Conservation (phyloP, 2,113 vertebrate species). For the Blennius ocellaris region DNA sequence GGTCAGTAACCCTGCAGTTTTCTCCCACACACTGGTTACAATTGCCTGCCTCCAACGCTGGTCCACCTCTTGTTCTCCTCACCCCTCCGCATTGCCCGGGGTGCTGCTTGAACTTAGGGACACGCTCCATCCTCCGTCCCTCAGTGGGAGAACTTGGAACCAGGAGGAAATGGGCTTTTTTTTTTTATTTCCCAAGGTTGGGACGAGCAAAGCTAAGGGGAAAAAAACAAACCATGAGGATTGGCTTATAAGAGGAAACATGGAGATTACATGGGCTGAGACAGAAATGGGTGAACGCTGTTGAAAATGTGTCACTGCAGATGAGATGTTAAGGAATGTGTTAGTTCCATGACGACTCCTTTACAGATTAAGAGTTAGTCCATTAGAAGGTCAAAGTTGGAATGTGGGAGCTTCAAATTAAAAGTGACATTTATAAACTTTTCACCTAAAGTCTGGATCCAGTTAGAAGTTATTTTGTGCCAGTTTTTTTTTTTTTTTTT, state of each 20-base stretch:
- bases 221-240: too few species aligned
- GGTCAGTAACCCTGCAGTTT: constrained; percentile 77
- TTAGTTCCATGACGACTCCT: constrained; percentile 41
- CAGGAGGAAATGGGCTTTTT: constrained; percentile 71
- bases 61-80: constrained; percentile 70
- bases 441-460: constrained; percentile 62
- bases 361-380: constrained; percentile 14
- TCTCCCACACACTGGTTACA: constrained; percentile 81
- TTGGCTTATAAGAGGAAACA: constrained; percentile 71
- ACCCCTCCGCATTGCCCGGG: constrained; percentile 71
- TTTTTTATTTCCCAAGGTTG: constrained; percentile 70
- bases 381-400: not conserved
- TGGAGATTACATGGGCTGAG: constrained; percentile 63
- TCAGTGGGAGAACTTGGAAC: constrained; percentile 81
- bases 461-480: constrained; percentile 29
- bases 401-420: constrained; percentile 51
- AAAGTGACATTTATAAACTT: constrained; percentile 51
- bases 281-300: constrained; percentile 39
- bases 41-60: constrained; percentile 52
- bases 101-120: constrained; percentile 81
- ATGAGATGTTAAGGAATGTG: constrained; percentile 30
- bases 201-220: constrained; percentile 47
- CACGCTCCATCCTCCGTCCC: constrained; percentile 74
- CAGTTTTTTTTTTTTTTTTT: constrained; percentile 48
- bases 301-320: constrained; percentile 51